Evolutionary conservation across 1,140 invertebrate species (phyloP).

Genomic region (Drosophila saltans): DNA sequence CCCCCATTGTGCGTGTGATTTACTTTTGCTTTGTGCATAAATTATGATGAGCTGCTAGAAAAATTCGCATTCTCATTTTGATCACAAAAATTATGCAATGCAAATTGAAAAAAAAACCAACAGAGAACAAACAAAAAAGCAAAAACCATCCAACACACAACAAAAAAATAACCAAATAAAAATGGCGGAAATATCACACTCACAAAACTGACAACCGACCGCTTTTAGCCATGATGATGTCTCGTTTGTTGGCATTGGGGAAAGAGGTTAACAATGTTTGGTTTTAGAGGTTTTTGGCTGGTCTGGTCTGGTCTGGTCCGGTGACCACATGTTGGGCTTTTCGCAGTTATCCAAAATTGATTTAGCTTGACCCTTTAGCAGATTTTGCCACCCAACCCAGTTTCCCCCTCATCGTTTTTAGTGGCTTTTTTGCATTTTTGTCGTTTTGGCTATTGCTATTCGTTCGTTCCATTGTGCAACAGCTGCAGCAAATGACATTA

Average conservation of each 20-base stretch:
- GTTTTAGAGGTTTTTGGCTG: conserved; percentile 8
- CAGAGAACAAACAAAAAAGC: conserved; percentile 21
- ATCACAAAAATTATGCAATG: conserved; percentile 59
- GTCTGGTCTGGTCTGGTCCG: conserved; percentile 17
- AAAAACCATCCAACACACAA: conserved; percentile 10
- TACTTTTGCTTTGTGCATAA: conserved; percentile 69
- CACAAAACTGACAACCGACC: conserved; percentile 1
- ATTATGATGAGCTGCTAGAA: conserved; percentile 69
- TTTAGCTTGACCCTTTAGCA: conserved; percentile 36
- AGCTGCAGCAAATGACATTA: conserved; percentile 73
- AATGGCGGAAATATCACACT: conserved; percentile 34
- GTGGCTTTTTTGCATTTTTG: conserved; percentile 25
- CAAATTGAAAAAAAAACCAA: conserved; percentile 46
- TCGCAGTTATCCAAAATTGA: conserved; percentile 47
- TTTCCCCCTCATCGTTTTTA: conserved; percentile 31
- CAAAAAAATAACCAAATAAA: conserved; percentile 17
- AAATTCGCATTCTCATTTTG: conserved; percentile 33
- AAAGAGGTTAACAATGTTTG: neutral
- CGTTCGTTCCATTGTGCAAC: conserved; percentile 35
- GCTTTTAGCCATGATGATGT: conserved; percentile 22
- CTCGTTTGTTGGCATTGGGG: conserved; percentile 17
- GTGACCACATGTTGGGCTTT: conserved; percentile 51
- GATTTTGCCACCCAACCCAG: neutral
- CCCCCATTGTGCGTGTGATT: conserved; percentile 63
- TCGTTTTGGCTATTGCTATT: conserved; percentile 8